Conservation (phyloP, 2,113 vertebrate genomes). For the Cygnus atratus region DNA sequence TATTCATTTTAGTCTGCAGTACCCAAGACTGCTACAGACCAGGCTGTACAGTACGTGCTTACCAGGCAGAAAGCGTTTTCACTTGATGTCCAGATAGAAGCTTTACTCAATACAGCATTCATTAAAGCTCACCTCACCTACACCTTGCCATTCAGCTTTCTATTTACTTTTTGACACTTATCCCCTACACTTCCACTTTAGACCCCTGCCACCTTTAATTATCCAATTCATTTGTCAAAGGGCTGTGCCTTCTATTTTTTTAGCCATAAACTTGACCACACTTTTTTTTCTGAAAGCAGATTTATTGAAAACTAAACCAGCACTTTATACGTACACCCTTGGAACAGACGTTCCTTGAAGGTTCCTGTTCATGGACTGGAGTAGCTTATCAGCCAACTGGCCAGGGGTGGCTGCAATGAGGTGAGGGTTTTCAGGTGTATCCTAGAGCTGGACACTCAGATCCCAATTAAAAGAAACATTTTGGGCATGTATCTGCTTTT, state of each 20-base stretch:
- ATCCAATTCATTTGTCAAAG: background rate
- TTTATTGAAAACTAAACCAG: background rate
- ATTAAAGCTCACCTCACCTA: background rate
- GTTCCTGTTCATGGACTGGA: background rate
- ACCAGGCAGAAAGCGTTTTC: background rate
- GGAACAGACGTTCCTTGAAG: background rate
- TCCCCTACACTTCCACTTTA: background rate
- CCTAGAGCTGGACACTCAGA: background rate
- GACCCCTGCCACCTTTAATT: slow-evolving; percentile 24
- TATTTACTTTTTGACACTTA: slow-evolving; percentile 25
- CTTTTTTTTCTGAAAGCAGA: background rate
- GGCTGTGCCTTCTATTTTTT: background rate
- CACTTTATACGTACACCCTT: background rate
- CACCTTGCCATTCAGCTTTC: background rate
- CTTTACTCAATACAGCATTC: background rate
- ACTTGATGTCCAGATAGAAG: background rate
- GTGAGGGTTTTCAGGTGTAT: background rate
- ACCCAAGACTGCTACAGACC: background rate
- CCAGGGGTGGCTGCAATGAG: background rate
- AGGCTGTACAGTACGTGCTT: background rate
- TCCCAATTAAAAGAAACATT: background rate
- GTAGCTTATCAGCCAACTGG: background rate
- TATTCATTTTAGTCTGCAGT: background rate
- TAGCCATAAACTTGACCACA: background rate
- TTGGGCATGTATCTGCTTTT: background rate